These are phyloP conservation scores for Drosophila paracracens DNA, from an alignment of 2,888 invertebrate genomes.

Conservation along the genomic window DNA sequence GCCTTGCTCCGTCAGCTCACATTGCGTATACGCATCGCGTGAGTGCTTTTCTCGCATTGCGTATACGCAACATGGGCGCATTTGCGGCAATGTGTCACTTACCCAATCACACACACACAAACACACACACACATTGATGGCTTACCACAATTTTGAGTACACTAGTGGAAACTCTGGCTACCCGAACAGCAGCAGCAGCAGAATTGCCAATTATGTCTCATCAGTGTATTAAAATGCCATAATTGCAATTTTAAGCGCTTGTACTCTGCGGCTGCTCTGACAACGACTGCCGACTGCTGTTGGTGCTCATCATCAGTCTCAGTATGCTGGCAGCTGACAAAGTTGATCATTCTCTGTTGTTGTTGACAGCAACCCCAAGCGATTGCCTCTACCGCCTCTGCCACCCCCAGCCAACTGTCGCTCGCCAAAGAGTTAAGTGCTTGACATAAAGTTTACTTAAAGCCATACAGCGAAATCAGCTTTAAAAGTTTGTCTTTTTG, in stretches of 20 bases:
- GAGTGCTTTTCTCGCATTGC: conserved; percentile 32
- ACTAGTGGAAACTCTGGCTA: conserved; percentile 16
- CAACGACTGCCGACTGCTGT: not conserved
- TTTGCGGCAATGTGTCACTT: conserved; percentile 58
- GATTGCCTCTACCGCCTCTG: not conserved
- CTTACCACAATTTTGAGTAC: conserved; percentile 43
- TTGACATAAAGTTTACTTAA: conserved; percentile 43
- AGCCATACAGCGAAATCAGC: conserved; percentile 40
- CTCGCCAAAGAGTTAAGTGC: conserved; percentile 48
- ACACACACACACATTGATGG: conserved; percentile 40
- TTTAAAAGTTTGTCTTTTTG: conserved; percentile 48
- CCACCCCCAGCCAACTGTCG: conserved; percentile 2
- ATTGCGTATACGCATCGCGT: conserved; percentile 57
- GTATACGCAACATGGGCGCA: conserved; percentile 57
- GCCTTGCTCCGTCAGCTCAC: conserved; percentile 8
- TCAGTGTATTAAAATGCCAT: conserved; percentile 74
- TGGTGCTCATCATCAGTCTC: conserved; percentile 42
- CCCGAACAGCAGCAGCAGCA: conserved; percentile 22
- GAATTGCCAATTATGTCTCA: conserved; percentile 63
- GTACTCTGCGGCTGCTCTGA: conserved; percentile 38
- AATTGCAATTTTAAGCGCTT: conserved; percentile 68
- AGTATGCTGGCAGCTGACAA: conserved; percentile 45
- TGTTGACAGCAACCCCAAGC: conserved; percentile 14
- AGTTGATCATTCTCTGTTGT: conserved; percentile 45
- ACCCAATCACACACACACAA: conserved; percentile 1